These are phyloP conservation scores for Simalia tracyae DNA, from an alignment of 2,797 vertebrate species.

Conservation along the genomic window DNA sequence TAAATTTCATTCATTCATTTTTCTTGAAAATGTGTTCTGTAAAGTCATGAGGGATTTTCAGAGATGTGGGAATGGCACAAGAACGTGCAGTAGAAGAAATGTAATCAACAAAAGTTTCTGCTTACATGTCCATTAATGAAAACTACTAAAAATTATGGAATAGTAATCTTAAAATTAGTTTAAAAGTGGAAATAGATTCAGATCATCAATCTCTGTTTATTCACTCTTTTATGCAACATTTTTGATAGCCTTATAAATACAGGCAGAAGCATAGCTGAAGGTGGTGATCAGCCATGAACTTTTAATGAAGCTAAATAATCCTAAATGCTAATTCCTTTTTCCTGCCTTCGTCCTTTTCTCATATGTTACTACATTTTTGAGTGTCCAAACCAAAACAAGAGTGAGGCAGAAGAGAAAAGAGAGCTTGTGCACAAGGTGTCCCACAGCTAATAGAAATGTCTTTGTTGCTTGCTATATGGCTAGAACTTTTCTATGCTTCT, in stretches of 20 bases:
- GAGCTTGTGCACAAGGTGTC: no score
- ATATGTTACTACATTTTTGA: not conserved
- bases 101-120: not conserved
- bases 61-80: not conserved
- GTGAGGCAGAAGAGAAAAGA: not conserved
- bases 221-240: not conserved
- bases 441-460: no score
- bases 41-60: not conserved
- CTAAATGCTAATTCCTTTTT: not conserved
- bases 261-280: not conserved
- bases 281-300: not conserved
- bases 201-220: not conserved
- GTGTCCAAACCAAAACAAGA: not conserved
- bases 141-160: not conserved
- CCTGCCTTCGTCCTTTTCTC: not conserved
- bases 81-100: not conserved
- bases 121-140: not conserved
- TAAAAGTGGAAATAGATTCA: not conserved
- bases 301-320: not conserved
- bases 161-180: not conserved
- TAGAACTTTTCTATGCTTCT: no score
- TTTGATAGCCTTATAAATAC: not conserved
- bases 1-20: not conserved
- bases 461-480: no score
- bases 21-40: not conserved